Evolutionary conservation across 2,797 vertebrate genomes (phyloP).

Genomic region (Enteromius viviparus): DNA sequence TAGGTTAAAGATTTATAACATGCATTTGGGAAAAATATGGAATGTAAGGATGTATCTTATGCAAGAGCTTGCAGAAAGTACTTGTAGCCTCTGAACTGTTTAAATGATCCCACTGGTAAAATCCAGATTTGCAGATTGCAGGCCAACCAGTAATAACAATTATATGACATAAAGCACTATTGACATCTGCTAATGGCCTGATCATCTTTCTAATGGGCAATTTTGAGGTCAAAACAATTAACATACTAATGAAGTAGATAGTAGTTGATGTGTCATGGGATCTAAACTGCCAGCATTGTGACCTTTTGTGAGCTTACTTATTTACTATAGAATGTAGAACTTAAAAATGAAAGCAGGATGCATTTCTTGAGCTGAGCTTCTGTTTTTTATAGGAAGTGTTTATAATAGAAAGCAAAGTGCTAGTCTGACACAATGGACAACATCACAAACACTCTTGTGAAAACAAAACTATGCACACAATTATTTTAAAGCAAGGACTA

Average conservation of each 20-base stretch:
- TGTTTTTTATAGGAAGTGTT: background rate
- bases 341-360: background rate
- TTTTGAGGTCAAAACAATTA: constrained; percentile 40
- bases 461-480: background rate
- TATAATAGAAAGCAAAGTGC: background rate
- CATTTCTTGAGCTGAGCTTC: background rate
- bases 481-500: background rate
- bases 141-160: constrained; percentile 20
- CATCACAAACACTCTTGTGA: background rate
- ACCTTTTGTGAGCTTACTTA: background rate
- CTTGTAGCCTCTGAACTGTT: background rate
- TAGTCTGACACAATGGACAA: background rate
- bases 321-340: constrained; percentile 7
- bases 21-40: background rate
- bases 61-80: background rate
- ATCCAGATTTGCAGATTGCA: background rate
- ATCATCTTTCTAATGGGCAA: constrained; percentile 29
- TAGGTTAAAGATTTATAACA: background rate
- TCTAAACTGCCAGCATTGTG: constrained; percentile 17
- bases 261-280: constrained; percentile 27
- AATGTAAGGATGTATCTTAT: background rate
- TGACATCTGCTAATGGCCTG: constrained; percentile 35
- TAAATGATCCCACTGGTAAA: constrained; percentile 14
- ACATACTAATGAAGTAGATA: constrained; percentile 36
- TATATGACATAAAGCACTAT: constrained; percentile 29